These are phyloP conservation scores for Oreocharis arfaki DNA, from an alignment of 2,113 vertebrate species.

Conservation along the genomic window DNA sequence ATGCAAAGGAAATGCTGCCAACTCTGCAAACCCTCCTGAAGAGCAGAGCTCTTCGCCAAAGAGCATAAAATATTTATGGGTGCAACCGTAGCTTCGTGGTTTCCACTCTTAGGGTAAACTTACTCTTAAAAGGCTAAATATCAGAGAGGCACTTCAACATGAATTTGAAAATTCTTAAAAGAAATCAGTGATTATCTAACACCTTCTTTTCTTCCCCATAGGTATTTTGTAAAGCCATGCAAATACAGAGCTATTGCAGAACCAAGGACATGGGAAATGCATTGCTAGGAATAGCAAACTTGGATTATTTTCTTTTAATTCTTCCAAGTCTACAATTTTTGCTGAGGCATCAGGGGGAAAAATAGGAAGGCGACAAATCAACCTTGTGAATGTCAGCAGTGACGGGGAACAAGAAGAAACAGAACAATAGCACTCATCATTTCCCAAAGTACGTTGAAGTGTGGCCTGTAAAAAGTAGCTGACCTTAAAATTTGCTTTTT, in stretches of 20 bases:
- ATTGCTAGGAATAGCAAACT: background rate
- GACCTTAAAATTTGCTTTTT: background rate
- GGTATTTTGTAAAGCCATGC: background rate
- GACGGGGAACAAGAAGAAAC: background rate
- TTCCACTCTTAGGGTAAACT: background rate
- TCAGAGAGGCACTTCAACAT: background rate
- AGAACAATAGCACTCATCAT: background rate
- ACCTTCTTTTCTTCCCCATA: rapidly evolving
- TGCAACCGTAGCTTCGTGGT: background rate
- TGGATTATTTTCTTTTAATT: background rate
- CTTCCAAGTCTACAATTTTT: background rate
- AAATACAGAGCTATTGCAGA: background rate
- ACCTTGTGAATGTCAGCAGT: background rate
- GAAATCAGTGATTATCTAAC: background rate
- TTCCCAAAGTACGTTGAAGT: background rate
- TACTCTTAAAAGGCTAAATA: background rate
- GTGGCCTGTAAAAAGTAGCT: background rate
- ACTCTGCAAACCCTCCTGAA: background rate
- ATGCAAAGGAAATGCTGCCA: background rate
- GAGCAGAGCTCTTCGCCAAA: background rate
- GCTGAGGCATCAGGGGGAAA: background rate
- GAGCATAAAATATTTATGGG: background rate
- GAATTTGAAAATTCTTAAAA: background rate
- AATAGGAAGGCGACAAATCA: background rate
- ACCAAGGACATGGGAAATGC: background rate